These are phyloP conservation scores for Chouioia cunea DNA, from an alignment of 2,888 invertebrate species.

Conservation along the genomic window DNA sequence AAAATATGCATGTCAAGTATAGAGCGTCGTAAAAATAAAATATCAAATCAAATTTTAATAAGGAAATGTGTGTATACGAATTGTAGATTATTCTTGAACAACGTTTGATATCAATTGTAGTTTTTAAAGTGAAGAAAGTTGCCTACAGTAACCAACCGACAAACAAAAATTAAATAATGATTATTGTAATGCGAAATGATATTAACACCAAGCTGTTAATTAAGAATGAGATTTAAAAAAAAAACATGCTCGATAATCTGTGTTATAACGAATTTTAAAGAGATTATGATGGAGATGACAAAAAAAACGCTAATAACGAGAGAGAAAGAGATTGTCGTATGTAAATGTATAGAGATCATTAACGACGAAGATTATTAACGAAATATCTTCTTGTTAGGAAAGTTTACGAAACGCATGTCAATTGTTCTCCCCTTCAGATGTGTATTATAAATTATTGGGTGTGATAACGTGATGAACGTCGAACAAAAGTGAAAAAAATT, in stretches of 20 bases:
- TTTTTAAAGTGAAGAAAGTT: constrained; percentile 39
- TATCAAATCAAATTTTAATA: no score
- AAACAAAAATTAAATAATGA: constrained; percentile 13
- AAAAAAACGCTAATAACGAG: constrained; percentile 5
- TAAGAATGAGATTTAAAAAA: constrained; percentile 35
- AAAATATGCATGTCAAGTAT: no score
- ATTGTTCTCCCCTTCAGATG: constrained; percentile 63
- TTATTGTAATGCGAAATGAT: constrained; percentile 26
- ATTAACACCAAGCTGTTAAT: constrained; percentile 22
- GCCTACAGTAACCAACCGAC: background rate
- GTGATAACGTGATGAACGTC: constrained; percentile 42
- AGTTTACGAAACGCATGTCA: constrained; percentile 66
- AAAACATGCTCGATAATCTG: constrained; percentile 42
- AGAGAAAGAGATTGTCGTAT: constrained; percentile 31
- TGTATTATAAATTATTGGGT: constrained; percentile 56
- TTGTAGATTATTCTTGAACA: constrained; percentile 18
- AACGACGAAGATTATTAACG: constrained; percentile 29
- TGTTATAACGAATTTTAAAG: constrained; percentile 44
- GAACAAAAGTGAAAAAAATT: constrained; percentile 12
- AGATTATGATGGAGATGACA: constrained; percentile 11
- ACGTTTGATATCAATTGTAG: constrained; percentile 12
- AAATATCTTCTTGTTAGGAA: constrained; percentile 57
- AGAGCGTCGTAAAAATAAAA: no score
- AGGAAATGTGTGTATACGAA: background rate
- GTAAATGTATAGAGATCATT: constrained; percentile 36